Conservation (phyloP, 2,113 vertebrate species). For the Saiga tatarica region DNA sequence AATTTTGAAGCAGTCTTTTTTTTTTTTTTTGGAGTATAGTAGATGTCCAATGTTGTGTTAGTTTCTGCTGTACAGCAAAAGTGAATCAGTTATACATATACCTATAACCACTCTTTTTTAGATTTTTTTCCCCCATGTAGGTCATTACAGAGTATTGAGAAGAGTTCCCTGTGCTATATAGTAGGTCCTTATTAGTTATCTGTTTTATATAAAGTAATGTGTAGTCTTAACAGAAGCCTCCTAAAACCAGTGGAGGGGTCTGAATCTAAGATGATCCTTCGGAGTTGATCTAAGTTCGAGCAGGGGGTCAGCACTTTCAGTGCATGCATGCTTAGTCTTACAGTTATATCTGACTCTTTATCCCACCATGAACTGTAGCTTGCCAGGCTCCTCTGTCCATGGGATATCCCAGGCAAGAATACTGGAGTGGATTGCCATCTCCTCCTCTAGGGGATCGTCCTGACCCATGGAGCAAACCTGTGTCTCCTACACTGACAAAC, state of each 20-base stretch:
- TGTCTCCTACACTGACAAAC: neutral
- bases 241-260: neutral
- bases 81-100: neutral
- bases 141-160: neutral
- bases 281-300: neutral
- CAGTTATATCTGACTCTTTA: neutral
- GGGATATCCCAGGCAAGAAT: neutral
- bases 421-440: neutral
- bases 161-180: neutral
- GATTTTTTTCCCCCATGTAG: neutral
- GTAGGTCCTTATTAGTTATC: neutral
- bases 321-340: fast-evolving
- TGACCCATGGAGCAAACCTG: fast-evolving
- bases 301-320: neutral
- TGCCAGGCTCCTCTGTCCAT: neutral
- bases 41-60: neutral
- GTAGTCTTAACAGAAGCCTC: neutral
- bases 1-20: neutral
- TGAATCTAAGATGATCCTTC: neutral
- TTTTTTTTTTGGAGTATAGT: neutral
- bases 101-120: neutral
- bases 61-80: neutral
- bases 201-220: neutral
- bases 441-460: neutral
- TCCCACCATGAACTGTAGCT: fast-evolving